A percentile compares a stretch with the other conserved stretches of the same genome.
phyloP scores from a whole-genome alignment of 2,797 vertebrate genomes.

The Eupleurogrammus muticus region DNA sequence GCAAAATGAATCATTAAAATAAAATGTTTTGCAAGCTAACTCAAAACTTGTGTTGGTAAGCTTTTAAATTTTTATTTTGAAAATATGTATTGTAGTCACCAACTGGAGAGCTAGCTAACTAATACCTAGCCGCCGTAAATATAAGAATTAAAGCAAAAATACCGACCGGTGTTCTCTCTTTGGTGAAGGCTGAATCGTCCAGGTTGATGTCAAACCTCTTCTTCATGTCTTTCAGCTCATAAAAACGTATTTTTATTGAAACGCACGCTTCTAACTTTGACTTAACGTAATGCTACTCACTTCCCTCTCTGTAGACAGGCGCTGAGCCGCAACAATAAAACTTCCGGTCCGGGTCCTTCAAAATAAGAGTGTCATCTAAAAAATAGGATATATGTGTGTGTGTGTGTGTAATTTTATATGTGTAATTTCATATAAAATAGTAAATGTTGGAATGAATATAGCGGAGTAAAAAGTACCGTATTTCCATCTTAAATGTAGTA shows the following conservation, averaged over 20 bases:
- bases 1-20: not conserved
- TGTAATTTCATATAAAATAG: no score
- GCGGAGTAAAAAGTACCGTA: no score
- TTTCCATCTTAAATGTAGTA: no score
- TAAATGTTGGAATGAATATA: no score
- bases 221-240: conserved; percentile 55
- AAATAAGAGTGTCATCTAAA: conserved; percentile 32
- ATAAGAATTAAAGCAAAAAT: not conserved
- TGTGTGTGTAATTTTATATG: no score
- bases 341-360: conserved; percentile 37
- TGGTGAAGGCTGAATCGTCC: conserved; percentile 81
- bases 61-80: not conserved
- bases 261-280: not conserved
- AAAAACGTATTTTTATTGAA: not conserved
- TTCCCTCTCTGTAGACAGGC: no score
- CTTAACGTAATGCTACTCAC: not conserved
- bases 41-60: not conserved
- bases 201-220: conserved; percentile 84
- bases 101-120: not conserved
- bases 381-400: no score
- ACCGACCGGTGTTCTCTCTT: conserved; percentile 81
- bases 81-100: not conserved
- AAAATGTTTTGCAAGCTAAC: not conserved
- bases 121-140: not conserved
- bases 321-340: not conserved